Evolutionary conservation across 2,113 vertebrate species (phyloP), one percentile per base, ranked within the genome.

Genomic region (Sinocyclocheilus maitianheensis): DNA sequence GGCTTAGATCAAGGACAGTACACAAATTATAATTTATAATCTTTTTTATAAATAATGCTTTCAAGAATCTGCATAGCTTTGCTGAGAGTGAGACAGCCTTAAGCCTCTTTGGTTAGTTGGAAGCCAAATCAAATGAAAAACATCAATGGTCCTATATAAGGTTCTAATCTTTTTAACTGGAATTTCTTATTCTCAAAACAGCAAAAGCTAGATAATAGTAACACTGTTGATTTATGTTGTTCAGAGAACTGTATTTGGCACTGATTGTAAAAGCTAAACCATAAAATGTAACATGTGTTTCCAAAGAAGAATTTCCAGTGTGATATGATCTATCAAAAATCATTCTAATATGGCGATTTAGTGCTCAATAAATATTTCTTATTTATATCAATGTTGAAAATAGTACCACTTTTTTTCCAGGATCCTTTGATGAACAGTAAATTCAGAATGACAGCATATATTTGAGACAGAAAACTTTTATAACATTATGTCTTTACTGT

Each of bases 21-120:
- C 22, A 80, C 20, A 58, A 80, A 12, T 74, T 14, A 13, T 14
- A 34, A 69, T 63, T 75, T 20, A 16, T 71, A n/a, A 62, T 77
- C 20, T 69, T 1, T 34, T 65, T 79, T 82, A 81, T 75, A 88
- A 77, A 89, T 78, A 63, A 87, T 8, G 77, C 62, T 26, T 78
- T 84, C 8, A 78, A 3, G 26, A 83, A 84, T 58, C 84, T 85
- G 87, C 87, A 87, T 85, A 87, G 85, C 77, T 79, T 62, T 89
- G 81, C 88, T 79, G 86, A 78, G 80, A 85, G 34, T 84, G 69
- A 67, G 65, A 71, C 84, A 87, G 86, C 88, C 86, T 86, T 79
- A 90, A 87, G 88, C 88, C 87, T 84, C 88, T 88, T 90, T 89
- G 88, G 90, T 89, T 87, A 83, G 24, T 81, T 79, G 60, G 16